phyloP scores from a whole-genome alignment of 92 coral and sea anemone species.

The Palythoa grandiflora region DNA sequence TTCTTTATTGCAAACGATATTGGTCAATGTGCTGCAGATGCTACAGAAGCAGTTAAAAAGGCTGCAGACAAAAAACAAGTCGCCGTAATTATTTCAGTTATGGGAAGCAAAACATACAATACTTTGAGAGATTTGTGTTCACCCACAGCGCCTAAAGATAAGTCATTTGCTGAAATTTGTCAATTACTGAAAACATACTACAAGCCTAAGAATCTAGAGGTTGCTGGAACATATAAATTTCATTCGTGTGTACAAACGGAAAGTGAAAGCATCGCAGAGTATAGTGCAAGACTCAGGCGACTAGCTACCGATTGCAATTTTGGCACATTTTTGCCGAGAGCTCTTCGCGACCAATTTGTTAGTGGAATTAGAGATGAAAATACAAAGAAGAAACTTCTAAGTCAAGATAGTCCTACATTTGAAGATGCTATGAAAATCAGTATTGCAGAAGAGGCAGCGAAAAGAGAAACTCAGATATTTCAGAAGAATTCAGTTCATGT shows the following conservation, averaged over 20 bases:
- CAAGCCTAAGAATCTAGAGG: conserved; percentile 6
- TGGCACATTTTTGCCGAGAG: conserved; percentile 2
- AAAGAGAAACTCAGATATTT: background rate
- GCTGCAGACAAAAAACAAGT: conserved; percentile 56
- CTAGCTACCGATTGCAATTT: background rate
- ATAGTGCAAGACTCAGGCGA: background rate
- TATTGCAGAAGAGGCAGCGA: background rate
- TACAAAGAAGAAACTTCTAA: background rate
- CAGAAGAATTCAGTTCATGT: background rate
- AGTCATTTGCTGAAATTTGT: conserved; percentile 33
- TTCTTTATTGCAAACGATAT: conserved; percentile 57
- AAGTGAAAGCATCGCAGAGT: background rate
- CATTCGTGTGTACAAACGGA: background rate
- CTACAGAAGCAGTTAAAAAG: conserved; percentile 29
- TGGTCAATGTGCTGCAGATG: conserved; percentile 46
- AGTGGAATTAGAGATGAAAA: conserved; percentile 6
- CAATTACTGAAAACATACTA: background rate
- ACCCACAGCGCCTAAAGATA: conserved; percentile 56
- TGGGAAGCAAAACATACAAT: conserved; percentile 49
- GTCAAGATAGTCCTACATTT: conserved; percentile 1
- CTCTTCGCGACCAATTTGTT: background rate
- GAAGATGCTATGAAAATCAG: background rate
- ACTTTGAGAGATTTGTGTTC: conserved; percentile 54
- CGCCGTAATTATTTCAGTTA: conserved; percentile 63
- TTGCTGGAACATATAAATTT: background rate